Evolutionary conservation across 2,888 invertebrate genomes (phyloP).

Genomic region (Phengaris alcon): DNA sequence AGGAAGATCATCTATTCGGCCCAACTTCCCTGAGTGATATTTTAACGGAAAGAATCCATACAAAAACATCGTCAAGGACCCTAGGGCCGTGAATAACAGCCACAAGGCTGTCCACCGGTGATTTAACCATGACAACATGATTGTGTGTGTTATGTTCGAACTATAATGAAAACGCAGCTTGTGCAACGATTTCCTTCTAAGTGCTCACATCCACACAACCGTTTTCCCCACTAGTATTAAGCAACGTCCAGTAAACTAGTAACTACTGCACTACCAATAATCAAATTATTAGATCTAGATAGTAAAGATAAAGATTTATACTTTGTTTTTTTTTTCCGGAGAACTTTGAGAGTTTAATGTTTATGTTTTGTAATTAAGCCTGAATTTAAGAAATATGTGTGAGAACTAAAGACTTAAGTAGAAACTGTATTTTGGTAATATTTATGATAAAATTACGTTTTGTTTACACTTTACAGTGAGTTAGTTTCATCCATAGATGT

Average conservation of each 20-base stretch:
- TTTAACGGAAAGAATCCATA: constrained; percentile 82
- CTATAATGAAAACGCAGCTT: constrained; percentile 18
- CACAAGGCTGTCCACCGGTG: constrained; percentile 69
- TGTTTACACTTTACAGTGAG: not conserved
- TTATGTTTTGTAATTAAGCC: not conserved
- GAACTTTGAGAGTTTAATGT: not conserved
- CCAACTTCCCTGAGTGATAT: constrained; percentile 70
- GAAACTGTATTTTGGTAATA: not conserved
- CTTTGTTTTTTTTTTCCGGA: not conserved
- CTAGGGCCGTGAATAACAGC: constrained; percentile 59
- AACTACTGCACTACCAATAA: not conserved
- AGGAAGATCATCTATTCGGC: constrained; percentile 76
- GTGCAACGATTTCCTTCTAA: constrained; percentile 8
- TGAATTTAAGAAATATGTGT: not conserved
- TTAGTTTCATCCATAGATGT: not conserved
- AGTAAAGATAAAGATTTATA: not conserved
- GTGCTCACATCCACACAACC: constrained; percentile 7
- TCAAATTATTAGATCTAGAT: not conserved
- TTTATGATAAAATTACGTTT: not conserved
- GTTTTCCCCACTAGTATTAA: constrained; percentile 24
- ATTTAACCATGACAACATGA: constrained; percentile 64
- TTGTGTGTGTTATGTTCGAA: constrained; percentile 18
- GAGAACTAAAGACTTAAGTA: not conserved
- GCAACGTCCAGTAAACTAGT: constrained; percentile 1
- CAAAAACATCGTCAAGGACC: constrained; percentile 72